Conservation (phyloP, 2,797 vertebrate species). For the Remorina albescens region DNA sequence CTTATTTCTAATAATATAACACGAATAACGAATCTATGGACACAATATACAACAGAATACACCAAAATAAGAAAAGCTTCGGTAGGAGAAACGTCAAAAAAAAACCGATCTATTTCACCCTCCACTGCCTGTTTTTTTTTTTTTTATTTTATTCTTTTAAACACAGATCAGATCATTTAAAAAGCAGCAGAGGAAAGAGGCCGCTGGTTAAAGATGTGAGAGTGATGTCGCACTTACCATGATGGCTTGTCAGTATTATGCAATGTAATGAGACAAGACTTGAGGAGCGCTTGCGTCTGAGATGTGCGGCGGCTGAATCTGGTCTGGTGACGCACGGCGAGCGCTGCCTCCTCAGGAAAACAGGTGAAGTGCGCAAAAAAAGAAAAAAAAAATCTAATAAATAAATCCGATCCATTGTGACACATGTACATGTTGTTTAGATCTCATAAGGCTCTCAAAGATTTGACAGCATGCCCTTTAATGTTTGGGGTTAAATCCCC, state of each 20-base stretch:
- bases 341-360: conserved; percentile 37
- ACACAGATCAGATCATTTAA: background rate
- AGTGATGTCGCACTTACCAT: conserved; percentile 56
- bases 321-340: conserved; percentile 30
- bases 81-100: background rate
- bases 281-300: conserved; percentile 21
- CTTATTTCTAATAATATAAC: background rate
- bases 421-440: too few relatives aligned
- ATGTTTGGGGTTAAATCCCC: too few relatives aligned
- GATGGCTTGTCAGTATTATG: conserved; percentile 63
- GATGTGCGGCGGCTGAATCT: conserved; percentile 16
- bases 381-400: too few relatives aligned
- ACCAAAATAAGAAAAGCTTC: background rate
- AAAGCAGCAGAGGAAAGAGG: background rate
- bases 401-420: too few relatives aligned
- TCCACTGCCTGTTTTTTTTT: too few relatives aligned
- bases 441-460: too few relatives aligned
- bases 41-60: background rate
- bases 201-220: background rate
- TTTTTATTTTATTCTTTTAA: too few relatives aligned
- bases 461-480: too few relatives aligned
- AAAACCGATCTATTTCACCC: background rate
- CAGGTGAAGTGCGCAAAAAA: conserved; percentile 35
- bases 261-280: conserved; percentile 64
- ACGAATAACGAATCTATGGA: background rate